Percentiles rank a stretch among this genome's conserved stretches.
Conservation (phyloP, 2,888 invertebrate species). For the Phengaris arion region DNA sequence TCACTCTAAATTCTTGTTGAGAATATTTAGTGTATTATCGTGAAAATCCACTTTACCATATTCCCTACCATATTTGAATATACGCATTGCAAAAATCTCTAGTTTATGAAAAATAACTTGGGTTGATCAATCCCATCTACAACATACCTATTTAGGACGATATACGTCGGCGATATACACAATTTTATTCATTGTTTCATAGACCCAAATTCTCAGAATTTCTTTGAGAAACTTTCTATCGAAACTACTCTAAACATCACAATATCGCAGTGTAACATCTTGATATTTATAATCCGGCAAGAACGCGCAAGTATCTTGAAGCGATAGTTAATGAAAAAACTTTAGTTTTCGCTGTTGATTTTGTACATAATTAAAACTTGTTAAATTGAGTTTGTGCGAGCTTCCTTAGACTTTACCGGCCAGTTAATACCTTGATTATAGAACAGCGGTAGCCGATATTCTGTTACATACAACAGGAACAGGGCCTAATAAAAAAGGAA, state of each 20-base stretch:
- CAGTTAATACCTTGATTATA: neutral
- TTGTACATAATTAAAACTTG: constrained; percentile 21
- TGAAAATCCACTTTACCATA: constrained; percentile 6
- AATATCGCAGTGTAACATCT: neutral
- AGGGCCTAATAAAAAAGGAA: too few relatives aligned
- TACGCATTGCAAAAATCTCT: neutral
- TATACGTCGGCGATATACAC: neutral
- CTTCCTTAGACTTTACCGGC: neutral
- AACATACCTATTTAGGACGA: neutral
- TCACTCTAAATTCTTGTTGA: neutral
- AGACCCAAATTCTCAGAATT: neutral
- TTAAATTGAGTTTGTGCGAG: constrained; percentile 1
- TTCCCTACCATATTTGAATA: constrained; percentile 5
- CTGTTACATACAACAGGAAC: neutral
- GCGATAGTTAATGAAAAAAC: constrained; percentile 24
- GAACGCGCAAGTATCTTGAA: neutral
- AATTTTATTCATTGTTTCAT: neutral
- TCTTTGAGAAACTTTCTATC: neutral
- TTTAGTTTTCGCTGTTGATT: constrained; percentile 9
- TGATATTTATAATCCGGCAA: neutral
- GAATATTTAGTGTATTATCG: constrained; percentile 3
- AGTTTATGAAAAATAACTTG: neutral
- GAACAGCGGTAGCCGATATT: neutral
- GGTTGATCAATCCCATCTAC: neutral
- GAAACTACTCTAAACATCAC: neutral